phyloP scores from a whole-genome alignment of 2,113 vertebrate species.

The Sterrhoptilus dennistouni region DNA sequence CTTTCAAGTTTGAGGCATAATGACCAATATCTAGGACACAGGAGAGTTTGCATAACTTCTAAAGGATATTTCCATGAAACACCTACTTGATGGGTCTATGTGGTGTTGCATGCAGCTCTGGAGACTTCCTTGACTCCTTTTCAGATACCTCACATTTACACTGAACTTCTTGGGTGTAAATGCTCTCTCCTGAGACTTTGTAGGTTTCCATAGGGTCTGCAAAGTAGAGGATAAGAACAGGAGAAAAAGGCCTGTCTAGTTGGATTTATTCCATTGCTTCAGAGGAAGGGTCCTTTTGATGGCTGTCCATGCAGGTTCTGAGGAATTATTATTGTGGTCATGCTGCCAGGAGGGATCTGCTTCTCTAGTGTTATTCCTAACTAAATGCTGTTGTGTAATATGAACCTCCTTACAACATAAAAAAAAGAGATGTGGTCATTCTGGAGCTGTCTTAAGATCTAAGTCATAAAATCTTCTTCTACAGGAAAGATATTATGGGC shows the following conservation, averaged over 20 bases:
- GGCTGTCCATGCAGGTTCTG: not conserved
- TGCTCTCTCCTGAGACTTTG: not conserved
- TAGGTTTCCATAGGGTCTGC: not conserved
- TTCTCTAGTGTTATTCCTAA: not conserved
- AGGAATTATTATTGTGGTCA: not conserved
- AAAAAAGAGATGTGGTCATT: not conserved
- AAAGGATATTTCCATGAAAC: not conserved
- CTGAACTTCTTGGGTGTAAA: not conserved
- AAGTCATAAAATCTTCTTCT: not conserved
- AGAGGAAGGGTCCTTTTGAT: not conserved
- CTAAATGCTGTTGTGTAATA: not conserved
- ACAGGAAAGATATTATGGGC: not conserved
- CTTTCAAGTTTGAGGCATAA: not conserved
- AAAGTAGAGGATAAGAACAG: not conserved
- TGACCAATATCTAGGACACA: not conserved
- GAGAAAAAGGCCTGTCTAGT: not conserved
- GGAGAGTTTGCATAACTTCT: not conserved
- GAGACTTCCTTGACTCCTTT: not conserved
- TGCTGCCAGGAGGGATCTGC: not conserved
- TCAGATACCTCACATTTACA: not conserved
- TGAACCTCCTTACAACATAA: not conserved
- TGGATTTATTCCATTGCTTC: not conserved
- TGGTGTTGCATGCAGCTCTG: not conserved
- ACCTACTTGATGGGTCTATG: fast-evolving
- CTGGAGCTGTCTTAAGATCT: not conserved